These are phyloP conservation scores for Spea bombifrons DNA, from an alignment of 2,113 vertebrate genomes.

Conservation along the genomic window DNA sequence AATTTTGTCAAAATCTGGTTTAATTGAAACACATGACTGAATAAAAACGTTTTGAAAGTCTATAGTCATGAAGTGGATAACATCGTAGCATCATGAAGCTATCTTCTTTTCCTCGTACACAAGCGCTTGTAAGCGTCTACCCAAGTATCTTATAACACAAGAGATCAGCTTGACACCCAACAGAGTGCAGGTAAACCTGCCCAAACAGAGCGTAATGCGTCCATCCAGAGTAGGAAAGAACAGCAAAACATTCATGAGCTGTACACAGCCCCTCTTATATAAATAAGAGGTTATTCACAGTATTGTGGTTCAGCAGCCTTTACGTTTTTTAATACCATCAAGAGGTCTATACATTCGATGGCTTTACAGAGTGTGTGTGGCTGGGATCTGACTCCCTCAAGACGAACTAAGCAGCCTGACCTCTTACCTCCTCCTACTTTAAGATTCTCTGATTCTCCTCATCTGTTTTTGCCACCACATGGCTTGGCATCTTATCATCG, in stretches of 20 bases:
- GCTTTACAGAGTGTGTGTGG: conserved; percentile 76
- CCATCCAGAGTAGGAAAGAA: neutral
- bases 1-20: no score
- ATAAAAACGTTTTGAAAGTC: no score
- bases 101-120: neutral
- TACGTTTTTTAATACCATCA: neutral
- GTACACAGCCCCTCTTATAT: neutral
- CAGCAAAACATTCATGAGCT: neutral
- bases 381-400: conserved; percentile 46
- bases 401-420: neutral
- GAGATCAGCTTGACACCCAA: neutral
- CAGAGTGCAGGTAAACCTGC: neutral
- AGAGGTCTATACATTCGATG: conserved; percentile 51
- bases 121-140: conserved; percentile 1
- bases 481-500: neutral
- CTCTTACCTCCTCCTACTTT: neutral
- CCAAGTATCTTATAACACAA: conserved; percentile 22
- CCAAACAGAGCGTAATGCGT: neutral
- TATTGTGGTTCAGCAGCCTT: neutral
- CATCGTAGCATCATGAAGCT: conserved; percentile 17
- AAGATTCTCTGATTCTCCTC: neutral
- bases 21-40: no score
- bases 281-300: neutral
- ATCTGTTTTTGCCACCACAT: conserved; percentile 33
- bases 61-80: neutral